Base-by-base conservation (phyloP, 2,113 vertebrate genomes). In the Drymodes brunneopygia region DNA sequence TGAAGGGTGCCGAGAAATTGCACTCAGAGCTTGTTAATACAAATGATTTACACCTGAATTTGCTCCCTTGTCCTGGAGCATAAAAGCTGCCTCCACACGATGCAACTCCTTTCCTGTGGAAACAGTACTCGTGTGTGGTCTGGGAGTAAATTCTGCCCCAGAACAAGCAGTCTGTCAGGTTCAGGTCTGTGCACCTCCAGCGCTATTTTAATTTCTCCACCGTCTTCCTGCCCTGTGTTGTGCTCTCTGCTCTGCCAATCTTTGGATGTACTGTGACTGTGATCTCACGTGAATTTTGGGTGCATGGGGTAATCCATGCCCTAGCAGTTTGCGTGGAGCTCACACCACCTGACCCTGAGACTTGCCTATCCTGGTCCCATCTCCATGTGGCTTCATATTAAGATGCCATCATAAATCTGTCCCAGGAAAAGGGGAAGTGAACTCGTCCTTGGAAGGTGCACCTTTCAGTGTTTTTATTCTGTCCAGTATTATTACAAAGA, bases 21-120 rank as follows among this genome's bases (percentile, higher is more conserved):
- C 80, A 53, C 48, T 56, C 44, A 9, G 83, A 80, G 83, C 82
- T 93, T 88, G 82, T 93, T 88, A 66, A 44, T 88, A 93, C 80
- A 88, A 94, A 95, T 88, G n/a, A 65, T 90, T 95, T 96, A 88
- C 79, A 92, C 85, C 67, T 88, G 90, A 90, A 40, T 94, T 92
- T 66, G 61, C 79, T 92, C 62, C 72, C 74, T 79, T 93, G 94
- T 92, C 90, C 90, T 58, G 82, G 35, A 94, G 92, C 54, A 1
- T 71, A 42, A 96, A 75, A 92, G 35, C n/a, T 89, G 77, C 42
- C 81, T 91, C 56, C n/a, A 20, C 36, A 38, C 22, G 16, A 66
- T 19, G 31, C 29, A 82, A 50, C 27, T 83, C 12, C 45, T 81
- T 90, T 88, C 74, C 85, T 92, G 66, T 81, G 74, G 57, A 94